Evolutionary conservation across 2,888 invertebrate genomes (phyloP).

Genomic region (Podabrus alpinus): DNA sequence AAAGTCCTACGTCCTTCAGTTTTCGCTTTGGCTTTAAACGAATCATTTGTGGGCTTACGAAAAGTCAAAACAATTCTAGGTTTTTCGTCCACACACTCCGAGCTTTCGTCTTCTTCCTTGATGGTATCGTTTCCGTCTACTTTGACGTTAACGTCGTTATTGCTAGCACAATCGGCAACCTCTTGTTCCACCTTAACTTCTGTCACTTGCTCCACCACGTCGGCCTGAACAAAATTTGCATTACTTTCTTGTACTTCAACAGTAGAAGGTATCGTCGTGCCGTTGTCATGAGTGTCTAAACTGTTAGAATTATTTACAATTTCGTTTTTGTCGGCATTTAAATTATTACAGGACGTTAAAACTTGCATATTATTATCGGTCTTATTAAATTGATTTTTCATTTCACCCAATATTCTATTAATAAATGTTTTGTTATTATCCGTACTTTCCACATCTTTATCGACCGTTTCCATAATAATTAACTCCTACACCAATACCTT

Average conservation of each 20-base stretch:
- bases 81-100: constrained; percentile 34
- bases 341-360: not conserved
- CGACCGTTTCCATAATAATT: constrained; percentile 23
- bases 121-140: not conserved
- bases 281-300: not conserved
- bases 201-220: not conserved
- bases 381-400: constrained; percentile 52
- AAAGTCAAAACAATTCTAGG: constrained; percentile 45
- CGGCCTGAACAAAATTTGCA: not conserved
- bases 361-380: constrained; percentile 53
- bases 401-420: constrained; percentile 49
- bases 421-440: constrained; percentile 40
- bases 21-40: constrained; percentile 49
- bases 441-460: constrained; percentile 20
- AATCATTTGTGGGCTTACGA: constrained; percentile 47
- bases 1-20: constrained; percentile 55
- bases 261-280: not conserved
- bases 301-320: not conserved
- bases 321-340: constrained; percentile 8
- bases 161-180: not conserved
- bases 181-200: constrained; percentile 6
- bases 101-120: constrained; percentile 28
- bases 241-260: not conserved
- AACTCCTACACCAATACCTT: not conserved
- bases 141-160: not conserved